Base-by-base conservation (phyloP, 1,140 invertebrate species). In the Conus ventricosus region DNA sequence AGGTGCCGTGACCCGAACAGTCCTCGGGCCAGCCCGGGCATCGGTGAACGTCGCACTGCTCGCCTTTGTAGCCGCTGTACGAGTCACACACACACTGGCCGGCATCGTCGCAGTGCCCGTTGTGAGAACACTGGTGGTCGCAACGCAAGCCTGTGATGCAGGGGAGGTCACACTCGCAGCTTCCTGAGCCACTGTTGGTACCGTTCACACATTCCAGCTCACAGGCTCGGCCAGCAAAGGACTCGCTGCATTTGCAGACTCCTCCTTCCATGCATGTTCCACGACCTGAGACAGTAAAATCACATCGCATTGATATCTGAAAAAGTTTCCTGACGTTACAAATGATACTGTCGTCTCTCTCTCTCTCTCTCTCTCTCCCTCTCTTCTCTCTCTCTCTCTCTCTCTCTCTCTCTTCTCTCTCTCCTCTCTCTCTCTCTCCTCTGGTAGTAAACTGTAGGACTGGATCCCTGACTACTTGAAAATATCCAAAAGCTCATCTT, bases 141-240 rank as follows among this genome's bases (percentile, higher is more conserved):
- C 91, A 91, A n/a, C 91, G 89, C 67, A 87, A 88, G 11, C 89
- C 89, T 15, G 91, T 89, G 87, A 88, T 91, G 85, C 92, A 93
- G 15, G 90, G 85, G 53, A 78, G 91, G 88, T 84, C 92, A 92
- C 82, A 89, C 10, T 88, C 91, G 92, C n/a, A 89, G 87, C 10
- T 51, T 8, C 71, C 85, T 23, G 71, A 75, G 17, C 85, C 85
- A 11, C 81, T 78, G 25, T 89, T 87, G 71, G 88, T 89, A 15
- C 92, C 92, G 87, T 93, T 85, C n/a, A 90, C 88, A 91, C 92
- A 93, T 8, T 88, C 89, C 57, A 92, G 87, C 15, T 91, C 88
- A 91, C 92, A 93, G 20, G 91, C 90, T 53, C 84, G 84, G 55
- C 92, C 92, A 89, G 92, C 92, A 87, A 88, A 93, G 25, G 90